Base-by-base conservation (phyloP, 1,140 invertebrate species). In the Contarinia nasturtii region DNA sequence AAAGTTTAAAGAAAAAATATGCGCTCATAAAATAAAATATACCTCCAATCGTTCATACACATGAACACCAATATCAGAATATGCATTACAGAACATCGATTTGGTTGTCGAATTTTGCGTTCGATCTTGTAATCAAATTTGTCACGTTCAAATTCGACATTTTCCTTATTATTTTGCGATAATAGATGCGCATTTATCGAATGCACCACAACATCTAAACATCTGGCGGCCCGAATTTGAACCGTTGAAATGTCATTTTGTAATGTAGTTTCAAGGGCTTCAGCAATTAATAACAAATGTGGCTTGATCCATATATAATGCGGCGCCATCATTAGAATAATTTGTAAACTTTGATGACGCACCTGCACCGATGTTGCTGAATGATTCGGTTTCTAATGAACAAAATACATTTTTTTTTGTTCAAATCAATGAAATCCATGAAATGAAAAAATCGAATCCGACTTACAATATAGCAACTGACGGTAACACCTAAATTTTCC, bases 311-410 rank as follows among this genome's bases (percentile, higher is more conserved):
- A 62, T 38, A 51, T 47, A 54, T 82, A 76, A 50, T 78, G 73
- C 49, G 71, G 76, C 7, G 76, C 69, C 47, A 87, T 69, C 8
- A 75, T 75, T 14, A 76, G 75, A 1, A 89, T 56, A 2, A 89
- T 71, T 67, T 86, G 83, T 0, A 88, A 61, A 11, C 82, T 81
- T 61, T 87, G 82, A 14, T 87, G 57, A 52, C 80, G 70, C 11
- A 84, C 72, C 33, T 82, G 78, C 36, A 76, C 68, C 0, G 64
- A 56, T 40, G 72, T 57, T 2, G 53, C 58, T 47, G 51, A 54
- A 53, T 47, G 56, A 54, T 53, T 56, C 36, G 12, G 36, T 51
- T 60, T 66, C 55, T 14, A 60, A 63, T 7, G 18, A 22, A 19
- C 7, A 48, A 45, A 33, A 15, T 45, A 15, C 14, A 22, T 45